Evolutionary conservation across 2,113 vertebrate species (phyloP).

Genomic region (Lipophrys pholis): DNA sequence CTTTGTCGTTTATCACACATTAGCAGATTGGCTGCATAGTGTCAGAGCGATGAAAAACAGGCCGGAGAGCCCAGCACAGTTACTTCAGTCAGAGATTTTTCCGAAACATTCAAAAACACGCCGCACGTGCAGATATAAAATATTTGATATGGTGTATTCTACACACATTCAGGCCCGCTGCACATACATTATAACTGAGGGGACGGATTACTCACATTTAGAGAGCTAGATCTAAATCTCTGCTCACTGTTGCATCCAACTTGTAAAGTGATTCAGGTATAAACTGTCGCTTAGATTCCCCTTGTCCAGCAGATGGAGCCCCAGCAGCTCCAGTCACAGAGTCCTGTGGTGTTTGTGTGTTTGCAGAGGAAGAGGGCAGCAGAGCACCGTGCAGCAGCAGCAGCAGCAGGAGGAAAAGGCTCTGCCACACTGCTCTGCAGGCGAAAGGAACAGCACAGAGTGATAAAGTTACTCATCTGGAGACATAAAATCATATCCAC

Average conservation of each 20-base stretch:
- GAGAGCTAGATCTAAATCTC: neutral
- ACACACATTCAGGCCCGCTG: neutral
- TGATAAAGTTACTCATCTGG: conserved; percentile 27
- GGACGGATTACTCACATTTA: neutral
- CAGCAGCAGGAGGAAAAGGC: neutral
- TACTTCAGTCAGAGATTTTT: conserved; percentile 24
- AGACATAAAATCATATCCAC: conserved; percentile 16
- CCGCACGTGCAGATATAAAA: neutral
- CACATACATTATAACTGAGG: neutral
- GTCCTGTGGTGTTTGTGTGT: conserved; percentile 4
- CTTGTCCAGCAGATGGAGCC: conserved; percentile 64
- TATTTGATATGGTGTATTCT: conserved; percentile 7
- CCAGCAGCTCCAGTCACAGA: neutral
- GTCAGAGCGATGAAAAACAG: conserved; percentile 45
- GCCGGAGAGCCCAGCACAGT: neutral
- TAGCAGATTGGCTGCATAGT: conserved; percentile 42
- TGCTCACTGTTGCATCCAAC: neutral
- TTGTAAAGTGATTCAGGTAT: neutral
- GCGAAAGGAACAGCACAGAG: neutral
- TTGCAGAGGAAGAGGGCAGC: conserved; percentile 61
- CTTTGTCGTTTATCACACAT: conserved; percentile 66
- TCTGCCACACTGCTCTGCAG: neutral
- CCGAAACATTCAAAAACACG: conserved; percentile 1
- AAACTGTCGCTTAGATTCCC: neutral
- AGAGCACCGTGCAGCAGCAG: conserved; percentile 46